Conservation (phyloP, 2,113 vertebrate species). For the Riparia riparia region DNA sequence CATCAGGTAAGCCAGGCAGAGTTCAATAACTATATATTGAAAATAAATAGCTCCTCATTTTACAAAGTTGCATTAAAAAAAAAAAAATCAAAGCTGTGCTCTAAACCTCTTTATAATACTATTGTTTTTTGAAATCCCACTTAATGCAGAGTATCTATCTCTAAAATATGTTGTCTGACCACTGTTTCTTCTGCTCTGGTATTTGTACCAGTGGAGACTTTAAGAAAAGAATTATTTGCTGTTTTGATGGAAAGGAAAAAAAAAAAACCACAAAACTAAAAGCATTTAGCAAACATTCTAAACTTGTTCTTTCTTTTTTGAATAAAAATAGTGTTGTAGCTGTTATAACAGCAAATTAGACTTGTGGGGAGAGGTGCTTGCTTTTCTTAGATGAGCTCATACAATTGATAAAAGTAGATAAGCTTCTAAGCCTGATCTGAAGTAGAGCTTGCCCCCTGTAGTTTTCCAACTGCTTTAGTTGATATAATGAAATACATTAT, state of each 20-base stretch:
- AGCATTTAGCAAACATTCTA: not conserved
- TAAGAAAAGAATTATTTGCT: not conserved
- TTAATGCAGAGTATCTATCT: not conserved
- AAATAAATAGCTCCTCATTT: not conserved
- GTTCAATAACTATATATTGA: not conserved
- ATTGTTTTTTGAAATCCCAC: not conserved
- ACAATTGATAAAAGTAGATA: slow-evolving; percentile 22
- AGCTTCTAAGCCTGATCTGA: slow-evolving; percentile 38
- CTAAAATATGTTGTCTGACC: not conserved
- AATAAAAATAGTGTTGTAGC: not conserved
- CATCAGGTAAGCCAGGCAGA: not conserved
- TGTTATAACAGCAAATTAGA: not conserved
- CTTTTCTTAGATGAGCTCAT: slow-evolving; percentile 17
- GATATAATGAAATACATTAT: not conserved
- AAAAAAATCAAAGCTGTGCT: not conserved
- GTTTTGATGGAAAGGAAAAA: not conserved
- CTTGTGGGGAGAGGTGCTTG: not conserved
- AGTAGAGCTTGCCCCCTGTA: slow-evolving; percentile 6
- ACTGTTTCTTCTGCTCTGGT: not conserved
- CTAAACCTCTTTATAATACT: not conserved
- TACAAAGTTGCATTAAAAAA: slow-evolving; percentile 7
- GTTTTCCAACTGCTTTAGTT: not conserved
- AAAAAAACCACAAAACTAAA: not conserved
- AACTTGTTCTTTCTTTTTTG: not conserved
- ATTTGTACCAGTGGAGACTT: not conserved